Evolutionary conservation across 2,888 invertebrate species (phyloP), one percentile per base, ranked within the genome.

Genomic region (Bruchidius siliquastri): DNA sequence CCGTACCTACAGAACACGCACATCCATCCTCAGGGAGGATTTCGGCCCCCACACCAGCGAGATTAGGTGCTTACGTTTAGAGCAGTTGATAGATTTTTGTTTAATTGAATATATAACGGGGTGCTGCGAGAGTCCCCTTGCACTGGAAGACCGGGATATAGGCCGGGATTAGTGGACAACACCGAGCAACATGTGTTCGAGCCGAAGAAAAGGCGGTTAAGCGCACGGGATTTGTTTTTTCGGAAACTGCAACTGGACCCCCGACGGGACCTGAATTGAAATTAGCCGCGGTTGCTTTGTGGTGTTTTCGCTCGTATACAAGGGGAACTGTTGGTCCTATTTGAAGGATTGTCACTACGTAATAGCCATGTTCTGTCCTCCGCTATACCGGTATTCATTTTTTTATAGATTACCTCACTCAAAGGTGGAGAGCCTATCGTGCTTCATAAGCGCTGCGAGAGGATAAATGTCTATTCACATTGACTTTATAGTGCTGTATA

Each of bases 41-140:
- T 71, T 71, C 67, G 78, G 79, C 77, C 78, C 79, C 81, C 81
- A 82, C 81, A 79, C 77, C 75, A 79, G 77, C 76, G 79, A 85
- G 86, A 86, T 87, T 87, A 86, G 84, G 84, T 85, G 84, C 85
- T 86, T 86, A 84, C 83, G 84, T 85, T 81, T 85, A 86, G 85
- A 86, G 82, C 86, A 86, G 86, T 87, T 87, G 88, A 90, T 89
- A 89, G 88, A 89, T 90, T 90, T 89, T 90, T 90, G 90, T 90
- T 90, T 91, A 91, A 91, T 91, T 91, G 91, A 91, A 91, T 91
- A 91, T 90, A 90, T 90, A 91, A 90, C 89, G 88, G 67, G 67
- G 49, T 82, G 81, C 67, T 67, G 81, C 80, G 80, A 80, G 80
- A 81, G 82, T 77, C 78, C 80, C 76, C 81, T 82, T 80, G 82